Conservation (phyloP, 2,888 invertebrate genomes). For the Acleris holmiana region DNA sequence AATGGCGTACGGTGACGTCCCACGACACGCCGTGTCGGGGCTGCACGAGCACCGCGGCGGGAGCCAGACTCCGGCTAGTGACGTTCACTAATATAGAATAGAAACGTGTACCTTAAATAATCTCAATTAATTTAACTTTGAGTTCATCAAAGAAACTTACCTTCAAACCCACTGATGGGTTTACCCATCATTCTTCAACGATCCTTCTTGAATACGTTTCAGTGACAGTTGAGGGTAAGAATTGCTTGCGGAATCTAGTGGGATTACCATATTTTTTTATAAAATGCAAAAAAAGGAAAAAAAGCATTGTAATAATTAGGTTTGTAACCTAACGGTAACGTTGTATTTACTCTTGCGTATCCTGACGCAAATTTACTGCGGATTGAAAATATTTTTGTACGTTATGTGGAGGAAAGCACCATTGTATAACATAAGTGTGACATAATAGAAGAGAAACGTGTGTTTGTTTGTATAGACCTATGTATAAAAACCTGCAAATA, state of each 20-base stretch:
- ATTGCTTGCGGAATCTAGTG: neutral
- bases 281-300: neutral
- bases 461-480: conserved; percentile 68
- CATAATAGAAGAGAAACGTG: conserved; percentile 68
- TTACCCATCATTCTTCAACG: neutral
- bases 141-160: conserved; percentile 19
- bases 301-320: neutral
- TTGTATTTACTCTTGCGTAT: conserved; percentile 8
- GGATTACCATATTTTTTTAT: neutral
- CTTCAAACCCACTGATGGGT: conserved; percentile 6
- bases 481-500: conserved; percentile 78
- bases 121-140: conserved; percentile 70
- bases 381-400: conserved; percentile 63
- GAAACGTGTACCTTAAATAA: conserved; percentile 74
- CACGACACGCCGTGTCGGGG: neutral
- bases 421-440: conserved; percentile 70
- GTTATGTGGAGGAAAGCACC: conserved; percentile 66
- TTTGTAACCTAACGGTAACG: neutral
- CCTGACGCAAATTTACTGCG: neutral
- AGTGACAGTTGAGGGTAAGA: neutral
- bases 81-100: conserved; percentile 63
- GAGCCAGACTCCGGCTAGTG: conserved; percentile 59
- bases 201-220: neutral
- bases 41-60: conserved; percentile 34
- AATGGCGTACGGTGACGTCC: conserved; percentile 53